These are phyloP conservation scores for Lathamus discolor DNA, from an alignment of 2,113 vertebrate species.

Conservation along the genomic window DNA sequence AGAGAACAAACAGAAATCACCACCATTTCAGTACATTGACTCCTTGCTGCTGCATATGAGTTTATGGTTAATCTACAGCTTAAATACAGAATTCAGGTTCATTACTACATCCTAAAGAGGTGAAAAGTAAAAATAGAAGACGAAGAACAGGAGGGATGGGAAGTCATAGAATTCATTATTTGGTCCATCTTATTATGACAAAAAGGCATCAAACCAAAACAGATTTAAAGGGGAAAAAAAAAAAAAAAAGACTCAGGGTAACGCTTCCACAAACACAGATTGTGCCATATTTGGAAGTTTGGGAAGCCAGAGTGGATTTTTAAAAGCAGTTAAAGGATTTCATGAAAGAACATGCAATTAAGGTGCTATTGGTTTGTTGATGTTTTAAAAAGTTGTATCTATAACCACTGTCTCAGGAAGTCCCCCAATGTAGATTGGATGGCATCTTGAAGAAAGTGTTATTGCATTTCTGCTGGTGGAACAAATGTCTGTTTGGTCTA, in stretches of 20 bases:
- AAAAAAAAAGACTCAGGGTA: not conserved
- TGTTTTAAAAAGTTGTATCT: not conserved
- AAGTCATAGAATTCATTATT: not conserved
- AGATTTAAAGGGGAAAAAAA: not conserved
- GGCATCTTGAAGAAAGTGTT: not conserved
- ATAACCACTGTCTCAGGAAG: not conserved
- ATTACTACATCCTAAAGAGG: not conserved
- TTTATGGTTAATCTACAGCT: not conserved
- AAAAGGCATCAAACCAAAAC: not conserved
- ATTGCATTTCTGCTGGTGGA: not conserved
- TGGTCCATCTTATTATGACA: not conserved
- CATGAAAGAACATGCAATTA: not conserved
- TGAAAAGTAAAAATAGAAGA: not conserved
- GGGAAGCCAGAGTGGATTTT: not conserved
- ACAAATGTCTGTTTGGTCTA: not conserved
- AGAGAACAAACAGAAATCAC: not conserved
- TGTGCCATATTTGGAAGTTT: not conserved
- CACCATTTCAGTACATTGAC: not conserved
- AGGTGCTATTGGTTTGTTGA: rapidly evolving
- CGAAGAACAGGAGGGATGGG: not conserved
- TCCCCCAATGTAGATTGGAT: not conserved
- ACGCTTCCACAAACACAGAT: not conserved
- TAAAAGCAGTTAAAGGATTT: not conserved
- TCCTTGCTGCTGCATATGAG: not conserved
- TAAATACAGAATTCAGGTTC: not conserved